Base-by-base conservation (phyloP, 2,888 invertebrate species). In the Sympetrum striolatum region DNA sequence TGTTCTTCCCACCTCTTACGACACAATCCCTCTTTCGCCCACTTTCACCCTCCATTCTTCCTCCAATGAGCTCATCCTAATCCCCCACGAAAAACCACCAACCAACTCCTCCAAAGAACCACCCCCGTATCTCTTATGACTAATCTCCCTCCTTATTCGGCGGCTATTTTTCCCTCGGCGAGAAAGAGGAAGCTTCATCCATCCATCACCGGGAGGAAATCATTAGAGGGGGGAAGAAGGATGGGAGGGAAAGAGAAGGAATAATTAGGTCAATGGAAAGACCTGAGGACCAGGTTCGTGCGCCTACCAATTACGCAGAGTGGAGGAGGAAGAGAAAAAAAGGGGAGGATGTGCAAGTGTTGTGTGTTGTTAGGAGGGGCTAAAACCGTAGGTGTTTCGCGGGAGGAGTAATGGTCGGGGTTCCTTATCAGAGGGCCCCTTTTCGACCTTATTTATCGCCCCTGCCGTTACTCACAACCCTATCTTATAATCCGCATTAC, bases 401-500 rank as follows among this genome's bases (percentile, higher is more conserved):
- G 35, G 58, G 86, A 60, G 60, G 86, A 86, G 37, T 86, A 86
- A 86, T 86, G 86, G 81, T 53, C 35, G 53, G 86, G 60, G 37
- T n/a, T 86, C 86, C 86, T 86, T 86, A 86, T 86, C 86, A 86
- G 60, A 37, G 86, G 18, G 64, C 58, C 80, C 82, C 8, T 58
- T 82, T 82, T 48, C 58, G 60, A 37, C 86, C 60, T 86, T 86
- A 86, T 86, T 86, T 86, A 86, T 86, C 86, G 64, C 86, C 35
- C 60, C 8, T 4, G 60, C 86, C 86, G 86, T 86, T 86, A 86
- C 64, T 86, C 86, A 86, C 64, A 86, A 86, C 60, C 86, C 86
- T 86, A 86, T 86, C 86, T 86, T 86, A 86, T 86, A 86, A 64
- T 86, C 86, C 86, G 86, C 60, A 86, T 60, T 86, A 64, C 86